Evolutionary conservation across 2,888 invertebrate genomes (phyloP), one percentile per base, ranked within the genome.

Genomic region (Quadroppia sp.): DNA sequence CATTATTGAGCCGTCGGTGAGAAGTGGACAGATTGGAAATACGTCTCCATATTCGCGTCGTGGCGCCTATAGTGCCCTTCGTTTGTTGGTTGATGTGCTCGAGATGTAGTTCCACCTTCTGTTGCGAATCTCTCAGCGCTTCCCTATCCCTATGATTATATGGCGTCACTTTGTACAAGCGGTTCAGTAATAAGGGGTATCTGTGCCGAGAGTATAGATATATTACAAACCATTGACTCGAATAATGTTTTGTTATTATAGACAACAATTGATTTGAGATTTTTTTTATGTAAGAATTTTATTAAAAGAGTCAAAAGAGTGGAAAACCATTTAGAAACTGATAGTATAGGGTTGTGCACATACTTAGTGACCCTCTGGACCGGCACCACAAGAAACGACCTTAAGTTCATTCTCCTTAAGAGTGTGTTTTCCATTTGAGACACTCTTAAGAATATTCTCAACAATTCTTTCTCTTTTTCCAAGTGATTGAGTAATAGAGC

Each of bases 331-430:
- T n/a, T n/a, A n/a, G n/a, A n/a, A n/a, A n/a, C n/a, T n/a, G n/a
- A n/a, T n/a, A n/a, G n/a, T n/a, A n/a, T n/a, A n/a, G n/a, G n/a
- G 6, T 36, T 36, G 36, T 36, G 45, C 45, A 76, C 81, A 79
- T 77, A 83, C 85, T 95, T 95, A 80, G 96, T 96, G 80, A 96
- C 94, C 83, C 96, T 87, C 86, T 96, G 96, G 77, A 97, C 95
- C 77, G 96, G 96, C 80, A 92, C 94, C 94, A 96, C 96, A 74
- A 96, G 87, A 84, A 96, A 97, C n/a, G 96, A 94, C 84, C 95
- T 94, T 69, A 97, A 86, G 83, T 95, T 95, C 95, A 96, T 96
- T 79, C 95, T 87, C 79, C 96, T 86, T 78, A 96, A 85, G 77
- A 94, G 90, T 25, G 91, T 88, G 82, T 96, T 96, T 83, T 96